Base-by-base conservation (phyloP, 2,888 invertebrate species). In the Eulithis prunata region DNA sequence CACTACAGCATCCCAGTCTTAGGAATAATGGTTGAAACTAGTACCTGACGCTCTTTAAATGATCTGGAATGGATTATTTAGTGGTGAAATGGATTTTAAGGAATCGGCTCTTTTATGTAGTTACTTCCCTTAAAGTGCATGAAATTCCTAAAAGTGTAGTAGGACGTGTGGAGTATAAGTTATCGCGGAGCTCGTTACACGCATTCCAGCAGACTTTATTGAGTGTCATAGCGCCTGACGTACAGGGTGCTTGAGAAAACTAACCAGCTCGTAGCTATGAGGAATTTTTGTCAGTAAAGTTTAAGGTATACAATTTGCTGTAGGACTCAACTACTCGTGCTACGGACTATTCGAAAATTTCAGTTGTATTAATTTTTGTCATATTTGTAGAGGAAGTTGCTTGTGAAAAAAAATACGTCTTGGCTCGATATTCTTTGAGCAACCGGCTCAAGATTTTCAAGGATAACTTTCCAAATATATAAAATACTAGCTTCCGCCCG, bases 111-210 rank as follows among this genome's bases (percentile, higher is more conserved):
- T 12, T 28, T 51, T 41, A 41, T 41, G 41, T 41, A 41, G 8
- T 41, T 41, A 11, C 41, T 41, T 41, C 41, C 0, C 41, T 51
- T 51, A 46, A 85, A 84, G 80, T 85, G 86, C 88, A 89, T 89
- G 89, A 87, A 85, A 90, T 89, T 87, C 87, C 87, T 85, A 89
- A 89, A 88, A 87, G 87, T 80, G 84, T 86, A 86, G 88, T 86
- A 84, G 81, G 83, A 87, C 82, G 84, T 83, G 84, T 85, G 83
- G 82, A 82, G 85, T 87, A 86, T 90, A 91, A 90, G 84, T 89
- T 89, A 89, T 87, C 79, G 85, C 77, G 69, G 77, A 68, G 75
- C 88, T 88, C 87, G 85, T 90, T 89, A 89, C 87, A 86, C 81
- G 82, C 86, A 89, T 90, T 86, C 89, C 79, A 63, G 72, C 71